phyloP scores from a whole-genome alignment of 2,888 invertebrate genomes.

The Rhyacophila evoluta region DNA sequence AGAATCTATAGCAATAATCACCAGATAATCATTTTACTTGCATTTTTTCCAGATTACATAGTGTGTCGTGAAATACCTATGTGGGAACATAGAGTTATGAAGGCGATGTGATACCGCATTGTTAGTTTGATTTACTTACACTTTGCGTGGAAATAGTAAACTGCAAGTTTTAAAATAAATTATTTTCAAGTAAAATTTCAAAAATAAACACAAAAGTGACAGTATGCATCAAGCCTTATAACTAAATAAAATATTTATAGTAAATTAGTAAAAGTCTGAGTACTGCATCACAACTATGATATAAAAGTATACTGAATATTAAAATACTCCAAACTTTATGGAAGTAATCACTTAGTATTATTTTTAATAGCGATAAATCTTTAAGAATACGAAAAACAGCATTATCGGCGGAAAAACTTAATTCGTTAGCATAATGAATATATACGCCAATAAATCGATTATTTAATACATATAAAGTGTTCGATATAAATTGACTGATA shows the following conservation, averaged over 20 bases:
- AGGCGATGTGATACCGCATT: background rate
- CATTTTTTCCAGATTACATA: background rate
- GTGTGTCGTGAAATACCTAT: background rate
- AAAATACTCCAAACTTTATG: conserved; percentile 25
- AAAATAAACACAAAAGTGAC: too few relatives aligned
- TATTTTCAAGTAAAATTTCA: too few relatives aligned
- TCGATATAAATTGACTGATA: too few relatives aligned
- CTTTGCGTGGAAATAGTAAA: background rate
- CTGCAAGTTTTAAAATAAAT: too few relatives aligned
- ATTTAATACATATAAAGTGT: background rate
- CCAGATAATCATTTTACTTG: background rate
- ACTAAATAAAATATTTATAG: too few relatives aligned
- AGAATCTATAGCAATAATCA: background rate
- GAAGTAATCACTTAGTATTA: conserved; percentile 43
- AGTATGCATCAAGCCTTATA: too few relatives aligned
- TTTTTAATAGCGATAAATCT: conserved; percentile 23
- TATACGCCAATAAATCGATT: background rate
- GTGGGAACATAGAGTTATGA: background rate
- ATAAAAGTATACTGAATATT: too few relatives aligned
- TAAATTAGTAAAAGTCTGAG: too few relatives aligned
- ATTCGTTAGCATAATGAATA: background rate
- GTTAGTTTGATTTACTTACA: background rate
- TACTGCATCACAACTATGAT: too few relatives aligned
- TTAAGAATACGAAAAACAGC: background rate
- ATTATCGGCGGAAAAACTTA: background rate